Evolutionary conservation across 1,140 invertebrate species (phyloP).

Genomic region (Trachymyrmex cornetzi): DNA sequence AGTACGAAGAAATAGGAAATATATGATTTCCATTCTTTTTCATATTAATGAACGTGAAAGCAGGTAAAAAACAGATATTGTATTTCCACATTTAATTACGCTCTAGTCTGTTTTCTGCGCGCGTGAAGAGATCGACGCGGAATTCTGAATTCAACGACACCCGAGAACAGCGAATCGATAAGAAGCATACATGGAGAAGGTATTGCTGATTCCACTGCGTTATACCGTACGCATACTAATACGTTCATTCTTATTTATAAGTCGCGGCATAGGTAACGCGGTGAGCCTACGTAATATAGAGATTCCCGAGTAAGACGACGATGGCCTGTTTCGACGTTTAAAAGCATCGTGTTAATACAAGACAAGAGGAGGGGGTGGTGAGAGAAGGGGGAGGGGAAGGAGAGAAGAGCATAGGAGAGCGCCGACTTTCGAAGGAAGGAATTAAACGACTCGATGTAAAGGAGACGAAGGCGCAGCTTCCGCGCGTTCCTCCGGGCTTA

Average conservation of each 20-base stretch:
- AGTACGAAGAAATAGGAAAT: background rate
- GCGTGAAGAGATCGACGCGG: background rate
- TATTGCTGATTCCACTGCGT: conserved; percentile 20
- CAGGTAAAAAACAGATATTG: background rate
- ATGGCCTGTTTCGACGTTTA: background rate
- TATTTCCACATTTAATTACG: conserved; percentile 12
- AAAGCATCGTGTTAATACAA: conserved; percentile 15
- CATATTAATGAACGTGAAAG: background rate
- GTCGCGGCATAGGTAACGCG: background rate
- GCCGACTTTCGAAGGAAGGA: conserved; percentile 44
- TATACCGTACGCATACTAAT: conserved; percentile 35
- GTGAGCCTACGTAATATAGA: conserved; percentile 24
- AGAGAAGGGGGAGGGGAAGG: too few relatives aligned
- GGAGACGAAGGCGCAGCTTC: background rate
- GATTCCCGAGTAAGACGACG: background rate
- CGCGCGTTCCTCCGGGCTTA: conserved; percentile 38
- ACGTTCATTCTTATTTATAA: conserved; percentile 59
- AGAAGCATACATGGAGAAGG: background rate
- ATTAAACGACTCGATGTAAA: conserved; percentile 40
- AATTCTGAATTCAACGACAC: conserved; percentile 33
- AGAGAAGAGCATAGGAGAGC: background rate
- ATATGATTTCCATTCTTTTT: background rate
- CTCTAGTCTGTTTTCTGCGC: background rate
- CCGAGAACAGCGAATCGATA: conserved; percentile 10
- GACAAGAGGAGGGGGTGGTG: background rate